These are phyloP conservation scores for Alviniconcha marisindica DNA, from an alignment of 1,140 invertebrate genomes.

Conservation along the genomic window DNA sequence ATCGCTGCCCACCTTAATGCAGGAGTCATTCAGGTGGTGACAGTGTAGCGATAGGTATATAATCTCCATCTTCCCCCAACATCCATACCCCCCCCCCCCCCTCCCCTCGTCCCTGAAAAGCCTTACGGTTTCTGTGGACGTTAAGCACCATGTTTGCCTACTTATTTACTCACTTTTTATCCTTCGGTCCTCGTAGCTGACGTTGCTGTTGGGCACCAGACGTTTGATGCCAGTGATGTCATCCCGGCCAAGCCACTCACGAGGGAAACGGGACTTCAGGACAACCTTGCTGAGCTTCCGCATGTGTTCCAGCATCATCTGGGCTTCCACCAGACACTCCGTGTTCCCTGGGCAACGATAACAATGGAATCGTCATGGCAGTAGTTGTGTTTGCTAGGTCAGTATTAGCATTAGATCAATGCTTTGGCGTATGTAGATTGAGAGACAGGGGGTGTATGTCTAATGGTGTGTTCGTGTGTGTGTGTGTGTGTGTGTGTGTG, in stretches of 20 bases:
- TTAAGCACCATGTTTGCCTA: too few relatives aligned
- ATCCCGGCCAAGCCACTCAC: constrained; percentile 49
- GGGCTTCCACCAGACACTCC: constrained; percentile 42
- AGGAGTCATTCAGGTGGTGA: too few relatives aligned
- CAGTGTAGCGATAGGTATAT: too few relatives aligned
- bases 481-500: neutral
- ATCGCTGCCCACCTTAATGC: too few relatives aligned
- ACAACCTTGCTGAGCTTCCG: constrained; percentile 42
- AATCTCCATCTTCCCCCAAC: too few relatives aligned
- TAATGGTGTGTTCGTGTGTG: neutral
- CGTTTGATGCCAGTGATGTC: constrained; percentile 37
- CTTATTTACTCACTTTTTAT: constrained; percentile 18
- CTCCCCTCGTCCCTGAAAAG: too few relatives aligned
- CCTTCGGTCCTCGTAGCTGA: constrained; percentile 31
- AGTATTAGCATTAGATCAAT: neutral
- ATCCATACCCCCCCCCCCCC: too few relatives aligned
- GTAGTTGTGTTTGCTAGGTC: neutral
- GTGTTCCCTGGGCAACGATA: constrained; percentile 36
- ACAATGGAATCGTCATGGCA: neutral
- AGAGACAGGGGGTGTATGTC: neutral
- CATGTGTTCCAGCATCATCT: constrained; percentile 38
- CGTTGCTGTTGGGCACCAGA: constrained; percentile 36
- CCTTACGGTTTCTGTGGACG: too few relatives aligned
- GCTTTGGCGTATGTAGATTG: neutral
- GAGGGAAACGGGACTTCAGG: constrained; percentile 33